phyloP scores from a whole-genome alignment of 1,140 invertebrate species.

The Megalonaias nervosa region DNA sequence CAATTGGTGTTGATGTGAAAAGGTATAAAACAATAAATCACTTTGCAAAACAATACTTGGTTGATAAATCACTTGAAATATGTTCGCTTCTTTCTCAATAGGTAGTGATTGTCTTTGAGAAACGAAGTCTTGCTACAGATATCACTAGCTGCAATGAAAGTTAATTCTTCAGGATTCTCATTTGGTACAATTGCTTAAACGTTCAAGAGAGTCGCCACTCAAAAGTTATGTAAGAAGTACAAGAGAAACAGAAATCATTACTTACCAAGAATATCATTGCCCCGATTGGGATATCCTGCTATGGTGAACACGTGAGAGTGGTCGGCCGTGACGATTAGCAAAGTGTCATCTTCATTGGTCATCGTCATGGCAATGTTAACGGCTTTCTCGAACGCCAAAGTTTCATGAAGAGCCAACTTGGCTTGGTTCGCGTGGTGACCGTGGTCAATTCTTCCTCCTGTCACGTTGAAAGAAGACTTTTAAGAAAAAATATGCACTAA shows the following conservation, averaged over 20 bases:
- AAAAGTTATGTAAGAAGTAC: no score
- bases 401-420: slow-evolving; percentile 84
- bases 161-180: no score
- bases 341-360: slow-evolving; percentile 79
- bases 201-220: no score
- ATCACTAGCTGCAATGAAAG: no score
- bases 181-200: no score
- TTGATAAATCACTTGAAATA: no score
- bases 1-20: no score
- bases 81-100: no score
- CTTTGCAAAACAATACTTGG: no score
- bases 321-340: slow-evolving; percentile 92
- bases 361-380: slow-evolving; percentile 78
- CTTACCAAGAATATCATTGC: slow-evolving; percentile 70
- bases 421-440: slow-evolving; percentile 89
- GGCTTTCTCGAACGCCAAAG: slow-evolving; percentile 81
- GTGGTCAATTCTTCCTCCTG: slow-evolving; percentile 82
- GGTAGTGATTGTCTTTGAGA: no score
- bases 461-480: slow-evolving; percentile 14
- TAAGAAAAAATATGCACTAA: background rate
- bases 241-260: slow-evolving; percentile 67
- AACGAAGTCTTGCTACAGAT: no score
- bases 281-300: slow-evolving; percentile 60
- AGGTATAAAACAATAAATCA: no score
- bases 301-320: slow-evolving; percentile 76